phyloP scores from a whole-genome alignment of 2,113 vertebrate genomes.

The Toxostoma redivivum region DNA sequence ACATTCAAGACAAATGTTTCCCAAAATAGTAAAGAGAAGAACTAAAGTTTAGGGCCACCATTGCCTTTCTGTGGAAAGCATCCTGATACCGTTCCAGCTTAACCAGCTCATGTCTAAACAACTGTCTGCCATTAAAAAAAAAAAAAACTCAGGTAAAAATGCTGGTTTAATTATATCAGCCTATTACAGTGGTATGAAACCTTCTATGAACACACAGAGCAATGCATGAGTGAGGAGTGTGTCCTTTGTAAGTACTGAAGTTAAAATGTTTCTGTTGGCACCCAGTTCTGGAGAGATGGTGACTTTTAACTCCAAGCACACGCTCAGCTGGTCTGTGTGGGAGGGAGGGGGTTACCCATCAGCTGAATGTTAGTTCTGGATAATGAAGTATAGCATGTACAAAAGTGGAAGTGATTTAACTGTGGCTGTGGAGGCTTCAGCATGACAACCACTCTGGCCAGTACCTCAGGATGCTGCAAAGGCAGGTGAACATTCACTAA shows the following conservation, averaged over 20 bases:
- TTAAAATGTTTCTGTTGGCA: slow-evolving; percentile 31
- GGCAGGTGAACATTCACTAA: neutral
- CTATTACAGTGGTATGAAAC: neutral
- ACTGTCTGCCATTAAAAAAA: neutral
- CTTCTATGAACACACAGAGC: neutral
- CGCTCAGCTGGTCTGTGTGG: neutral
- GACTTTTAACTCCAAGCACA: slow-evolving; percentile 16
- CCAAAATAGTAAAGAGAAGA: neutral
- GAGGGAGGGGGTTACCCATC: neutral
- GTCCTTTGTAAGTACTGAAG: neutral
- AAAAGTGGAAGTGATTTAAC: neutral
- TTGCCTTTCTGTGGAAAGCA: neutral
- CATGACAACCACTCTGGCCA: neutral
- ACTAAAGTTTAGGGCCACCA: neutral
- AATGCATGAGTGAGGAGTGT: neutral
- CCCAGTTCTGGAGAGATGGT: neutral
- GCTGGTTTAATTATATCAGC: neutral
- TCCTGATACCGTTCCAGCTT: neutral
- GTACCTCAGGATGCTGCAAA: neutral
- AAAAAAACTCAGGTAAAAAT: neutral
- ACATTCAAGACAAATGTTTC: neutral
- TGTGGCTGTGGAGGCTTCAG: neutral
- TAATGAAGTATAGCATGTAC: neutral
- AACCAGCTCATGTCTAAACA: neutral
- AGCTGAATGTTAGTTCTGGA: neutral